Evolutionary conservation across 1,140 invertebrate genomes (phyloP), one percentile per base, ranked within the genome.

Genomic region (Drosophila mojavensis): DNA sequence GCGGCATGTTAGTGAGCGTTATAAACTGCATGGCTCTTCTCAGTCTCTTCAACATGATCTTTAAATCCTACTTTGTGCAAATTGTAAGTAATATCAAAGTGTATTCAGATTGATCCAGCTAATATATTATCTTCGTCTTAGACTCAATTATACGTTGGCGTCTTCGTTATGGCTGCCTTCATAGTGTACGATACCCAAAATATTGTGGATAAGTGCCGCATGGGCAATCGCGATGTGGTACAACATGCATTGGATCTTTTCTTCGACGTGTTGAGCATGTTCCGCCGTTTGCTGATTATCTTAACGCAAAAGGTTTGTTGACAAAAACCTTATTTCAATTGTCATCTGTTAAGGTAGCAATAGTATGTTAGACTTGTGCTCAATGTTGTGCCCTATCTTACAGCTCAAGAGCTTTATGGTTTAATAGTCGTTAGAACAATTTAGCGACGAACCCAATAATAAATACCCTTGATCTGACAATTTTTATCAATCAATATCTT

Each of bases 111-210:
- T 24, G 20, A 10, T 53, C 4, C 11, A 69, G 64, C 41, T 41
- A 41, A 45, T 26, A 39, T 6, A 0, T 41, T 30, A 20, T 45
- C 17, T 10, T 50, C 56, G 36, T 45, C 15, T n/a, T 92, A 98
- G 95, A 91, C 95, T 45, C 95, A 98, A 79, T 92, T 99, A 10
- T 99, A 99, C 92, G 84, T 97, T 55, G 98, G 98, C 58, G 94
- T 99, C 13, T 93, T 96, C 53, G 93, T 98, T 5, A 98, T 99
- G 96, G 98, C 97, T 92, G 97, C 95, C 51, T 99, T 99, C 92
- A 95, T 99, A 24, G 94, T 99, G 30, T 99, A 97, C 88, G 98
- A 99, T 91, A 99, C 98, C 9, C 98, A 99, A 93, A 93, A 98
- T 56, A 99, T 99, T 75, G 96, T 99, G 75, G 98, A 99, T 91